Percentiles rank a stretch among this genome's conserved stretches.
Evolutionary conservation across 2,888 invertebrate genomes (phyloP).

Genomic region (Drosophila kokeensis): DNA sequence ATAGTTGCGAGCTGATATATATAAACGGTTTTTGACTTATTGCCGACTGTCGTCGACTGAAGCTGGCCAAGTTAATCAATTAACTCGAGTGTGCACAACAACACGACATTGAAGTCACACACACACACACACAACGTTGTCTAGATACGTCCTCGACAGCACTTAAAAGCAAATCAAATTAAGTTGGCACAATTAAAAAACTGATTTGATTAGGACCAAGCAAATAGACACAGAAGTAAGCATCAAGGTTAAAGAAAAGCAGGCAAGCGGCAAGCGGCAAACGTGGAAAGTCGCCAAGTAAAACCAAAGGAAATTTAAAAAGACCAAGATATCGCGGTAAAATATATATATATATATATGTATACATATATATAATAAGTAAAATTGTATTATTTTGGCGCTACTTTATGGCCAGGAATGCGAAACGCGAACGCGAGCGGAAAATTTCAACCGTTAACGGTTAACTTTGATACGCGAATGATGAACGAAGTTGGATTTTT

Average conservation of each 20-base stretch:
- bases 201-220: constrained; percentile 60
- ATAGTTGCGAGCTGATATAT: constrained; percentile 17
- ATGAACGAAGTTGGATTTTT: constrained; percentile 30
- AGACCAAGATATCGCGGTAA: neutral
- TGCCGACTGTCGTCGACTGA: constrained; percentile 34
- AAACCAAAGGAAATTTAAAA: neutral
- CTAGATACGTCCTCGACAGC: constrained; percentile 32
- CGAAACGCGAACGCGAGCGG: constrained; percentile 24
- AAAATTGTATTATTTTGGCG: constrained; percentile 3
- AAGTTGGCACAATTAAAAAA: constrained; percentile 62
- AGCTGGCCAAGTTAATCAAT: constrained; percentile 71
- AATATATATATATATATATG: neutral
- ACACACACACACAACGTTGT: constrained; percentile 8
- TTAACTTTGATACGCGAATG: constrained; percentile 76
- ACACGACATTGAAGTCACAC: constrained; percentile 27
- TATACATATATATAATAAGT: neutral
- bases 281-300: constrained; percentile 3
- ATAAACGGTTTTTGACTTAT: constrained; percentile 37
- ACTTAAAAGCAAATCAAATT: constrained; percentile 73
- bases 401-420: constrained; percentile 18
- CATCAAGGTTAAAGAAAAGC: constrained; percentile 23
- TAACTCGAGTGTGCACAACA: constrained; percentile 64
- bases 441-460: constrained; percentile 71
- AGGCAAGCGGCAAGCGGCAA: constrained; percentile 9
- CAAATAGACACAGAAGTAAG: neutral